Evolutionary conservation across 2,113 vertebrate genomes (phyloP).

Genomic region (Theropithecus gelada): DNA sequence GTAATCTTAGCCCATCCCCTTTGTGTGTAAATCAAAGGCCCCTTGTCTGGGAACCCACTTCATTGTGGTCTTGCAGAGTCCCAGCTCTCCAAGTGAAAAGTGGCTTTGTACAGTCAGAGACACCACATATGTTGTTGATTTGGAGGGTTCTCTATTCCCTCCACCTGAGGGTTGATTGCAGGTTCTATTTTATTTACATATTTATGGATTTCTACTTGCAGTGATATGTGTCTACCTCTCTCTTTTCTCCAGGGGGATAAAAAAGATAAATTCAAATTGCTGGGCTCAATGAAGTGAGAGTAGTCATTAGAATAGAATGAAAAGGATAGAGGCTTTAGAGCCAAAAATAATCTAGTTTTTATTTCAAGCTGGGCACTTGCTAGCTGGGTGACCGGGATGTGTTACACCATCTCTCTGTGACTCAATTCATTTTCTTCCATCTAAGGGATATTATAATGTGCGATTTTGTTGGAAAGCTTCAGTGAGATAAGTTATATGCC

Average conservation of each 20-base stretch:
- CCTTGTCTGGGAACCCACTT: not conserved
- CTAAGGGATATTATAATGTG: not conserved
- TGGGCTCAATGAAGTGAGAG: conserved; percentile 17
- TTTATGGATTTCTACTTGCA: conserved; percentile 62
- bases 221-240: conserved; percentile 18
- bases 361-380: not conserved
- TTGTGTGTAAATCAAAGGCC: not conserved
- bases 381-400: not conserved
- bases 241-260: conserved; percentile 45
- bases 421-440: not conserved
- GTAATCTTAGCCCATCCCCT: not conserved
- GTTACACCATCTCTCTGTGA: not conserved
- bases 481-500: not conserved
- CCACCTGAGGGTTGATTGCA: conserved; percentile 23
- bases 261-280: conserved; percentile 56
- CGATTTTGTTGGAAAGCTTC: not conserved
- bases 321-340: conserved; percentile 31
- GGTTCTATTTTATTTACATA: conserved; percentile 68
- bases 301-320: conserved; percentile 50
- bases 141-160: not conserved
- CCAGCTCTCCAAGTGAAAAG: not conserved
- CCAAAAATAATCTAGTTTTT: conserved; percentile 10
- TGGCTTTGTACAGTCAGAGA: not conserved
- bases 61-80: not conserved
- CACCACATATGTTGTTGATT: not conserved